Evolutionary conservation across 2,888 invertebrate species (phyloP).

Genomic region (Drosophila affinis): DNA sequence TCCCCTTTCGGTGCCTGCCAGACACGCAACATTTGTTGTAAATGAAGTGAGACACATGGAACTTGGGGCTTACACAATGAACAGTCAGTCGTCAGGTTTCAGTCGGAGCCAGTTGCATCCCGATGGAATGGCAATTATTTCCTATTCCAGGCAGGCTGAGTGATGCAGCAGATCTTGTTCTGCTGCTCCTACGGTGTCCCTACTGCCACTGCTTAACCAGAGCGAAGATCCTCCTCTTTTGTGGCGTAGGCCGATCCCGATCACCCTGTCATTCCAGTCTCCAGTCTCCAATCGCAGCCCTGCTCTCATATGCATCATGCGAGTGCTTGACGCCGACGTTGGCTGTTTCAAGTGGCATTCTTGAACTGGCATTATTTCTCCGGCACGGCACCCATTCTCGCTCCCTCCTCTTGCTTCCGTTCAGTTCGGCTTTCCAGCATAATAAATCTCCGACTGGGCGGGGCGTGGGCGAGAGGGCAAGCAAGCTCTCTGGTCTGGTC

Average conservation of each 20-base stretch:
- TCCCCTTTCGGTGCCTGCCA: conserved; percentile 15
- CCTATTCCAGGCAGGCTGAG: conserved; percentile 21
- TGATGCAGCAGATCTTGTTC: conserved; percentile 14
- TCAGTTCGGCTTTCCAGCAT: conserved; percentile 50
- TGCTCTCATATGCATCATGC: conserved; percentile 36
- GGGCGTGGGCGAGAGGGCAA: conserved; percentile 11
- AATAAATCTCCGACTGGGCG: conserved; percentile 54
- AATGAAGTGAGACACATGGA: conserved; percentile 62
- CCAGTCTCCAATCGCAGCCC: not conserved
- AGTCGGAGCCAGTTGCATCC: conserved; percentile 17
- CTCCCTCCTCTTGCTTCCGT: conserved; percentile 59
- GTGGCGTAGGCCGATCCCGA: not conserved
- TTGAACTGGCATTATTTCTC: conserved; percentile 43
- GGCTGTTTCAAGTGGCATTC: conserved; percentile 69
- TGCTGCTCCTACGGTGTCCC: conserved; percentile 12
- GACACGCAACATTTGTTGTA: conserved; percentile 73
- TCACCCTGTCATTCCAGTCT: conserved; percentile 10
- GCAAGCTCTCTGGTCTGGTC: conserved; percentile 28
- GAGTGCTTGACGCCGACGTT: conserved; percentile 56
- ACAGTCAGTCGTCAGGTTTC: not conserved
- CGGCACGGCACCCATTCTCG: conserved; percentile 15
- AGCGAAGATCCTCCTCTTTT: conserved; percentile 23
- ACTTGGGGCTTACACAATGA: conserved; percentile 18
- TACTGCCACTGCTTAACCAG: conserved; percentile 20
- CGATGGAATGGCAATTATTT: conserved; percentile 40